Evolutionary conservation across 2,113 vertebrate genomes (phyloP).

Genomic region (Rhea americana): DNA sequence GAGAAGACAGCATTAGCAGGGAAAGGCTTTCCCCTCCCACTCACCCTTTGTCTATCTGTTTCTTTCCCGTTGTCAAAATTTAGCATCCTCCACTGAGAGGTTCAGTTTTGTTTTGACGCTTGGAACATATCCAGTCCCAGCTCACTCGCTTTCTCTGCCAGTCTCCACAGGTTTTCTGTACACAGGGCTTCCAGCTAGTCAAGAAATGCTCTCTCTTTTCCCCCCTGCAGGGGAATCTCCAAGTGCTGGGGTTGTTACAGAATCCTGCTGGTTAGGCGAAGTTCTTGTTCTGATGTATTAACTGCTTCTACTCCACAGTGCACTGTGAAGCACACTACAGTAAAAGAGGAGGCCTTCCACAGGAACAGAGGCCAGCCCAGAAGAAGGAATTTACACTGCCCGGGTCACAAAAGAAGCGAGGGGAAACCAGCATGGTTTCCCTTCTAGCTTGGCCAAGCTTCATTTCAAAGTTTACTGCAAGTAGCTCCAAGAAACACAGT

Average conservation of each 20-base stretch:
- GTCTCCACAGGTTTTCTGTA: slow-evolving; percentile 65
- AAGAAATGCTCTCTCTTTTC: slow-evolving; percentile 34
- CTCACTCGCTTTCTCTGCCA: slow-evolving; percentile 55
- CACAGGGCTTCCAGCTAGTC: slow-evolving; percentile 60
- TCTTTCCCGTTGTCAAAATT: slow-evolving; percentile 55
- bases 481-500: background rate
- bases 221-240: slow-evolving; percentile 54
- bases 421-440: background rate
- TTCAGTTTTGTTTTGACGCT: slow-evolving; percentile 57
- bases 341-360: background rate
- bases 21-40: slow-evolving; percentile 41
- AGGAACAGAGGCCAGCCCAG: background rate
- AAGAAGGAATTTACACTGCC: background rate
- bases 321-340: background rate
- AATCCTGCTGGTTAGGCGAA: background rate
- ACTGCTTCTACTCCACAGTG: background rate
- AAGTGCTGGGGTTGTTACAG: slow-evolving; percentile 16
- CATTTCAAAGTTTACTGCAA: background rate
- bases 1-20: slow-evolving; percentile 43
- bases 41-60: slow-evolving; percentile 52
- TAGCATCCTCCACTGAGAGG: slow-evolving; percentile 61
- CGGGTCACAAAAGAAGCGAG: background rate
- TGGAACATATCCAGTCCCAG: slow-evolving; percentile 72
- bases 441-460: background rate
- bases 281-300: background rate